Evolutionary conservation across 2,113 vertebrate species (phyloP), one percentile per base, ranked within the genome.

Genomic region (Numenius arquata): DNA sequence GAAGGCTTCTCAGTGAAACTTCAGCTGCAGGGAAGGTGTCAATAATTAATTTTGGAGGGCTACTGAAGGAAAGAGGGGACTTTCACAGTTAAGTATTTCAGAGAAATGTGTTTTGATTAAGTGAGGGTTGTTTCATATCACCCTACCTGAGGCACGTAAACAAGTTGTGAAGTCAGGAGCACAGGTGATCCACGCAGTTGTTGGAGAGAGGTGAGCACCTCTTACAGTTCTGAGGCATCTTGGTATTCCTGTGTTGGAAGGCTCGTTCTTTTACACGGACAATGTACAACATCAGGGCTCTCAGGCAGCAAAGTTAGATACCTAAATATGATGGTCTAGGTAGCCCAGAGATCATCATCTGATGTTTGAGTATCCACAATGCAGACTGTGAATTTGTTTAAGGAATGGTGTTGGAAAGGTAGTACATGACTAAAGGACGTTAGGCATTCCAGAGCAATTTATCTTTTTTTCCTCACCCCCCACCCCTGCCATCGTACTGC

Each of bases 11-110:
- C 56, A 81, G 76, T 78, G 59, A 78, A 92, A 38, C n/a, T 80
- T 76, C 48, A 94, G 73, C 80, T 71, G n/a, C 34, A 32, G 81
- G 66, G 40, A 62, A 76, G 27, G 56, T 89, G 89, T 91, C 86
- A 96, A 5, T 95, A 90, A 72, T 94, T 90, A 52, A 87, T 82
- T 92, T 81, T 85, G 41, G 48, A 80, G 63, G 55, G 63, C 47
- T 77, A 30, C 82, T 83, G 32, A n/a, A 62, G 65, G 41, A 29
- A 65, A 15, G 17, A 2, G 15, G 27, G n/a, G 52, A 22, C 30
- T 74, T 71, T 1, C 5, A 12, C 50, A 15, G 55, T 55, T 9
- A 67, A 34, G n/a, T 38, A 15, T 55, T 93, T 66, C 5, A 8
- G 18, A 77, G 20, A 23, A 34, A 12, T n/a, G 5, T 8, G 34